Conservation (phyloP, 2,113 vertebrate genomes). For the Oplegnathus fasciatus region DNA sequence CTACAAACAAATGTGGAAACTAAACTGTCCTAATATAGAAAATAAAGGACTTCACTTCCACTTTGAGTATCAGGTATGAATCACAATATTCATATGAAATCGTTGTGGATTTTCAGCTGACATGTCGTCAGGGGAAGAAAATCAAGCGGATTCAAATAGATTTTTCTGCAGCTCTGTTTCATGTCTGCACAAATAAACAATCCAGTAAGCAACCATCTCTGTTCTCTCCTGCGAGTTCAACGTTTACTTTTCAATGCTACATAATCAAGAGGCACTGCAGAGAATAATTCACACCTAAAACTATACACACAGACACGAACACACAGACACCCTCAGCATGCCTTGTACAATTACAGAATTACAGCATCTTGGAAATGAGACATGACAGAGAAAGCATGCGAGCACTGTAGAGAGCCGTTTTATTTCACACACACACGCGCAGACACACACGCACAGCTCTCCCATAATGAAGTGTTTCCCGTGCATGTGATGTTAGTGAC, state of each 20-base stretch:
- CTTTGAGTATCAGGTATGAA: neutral
- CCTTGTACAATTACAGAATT: conserved; percentile 80
- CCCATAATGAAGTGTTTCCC: conserved; percentile 67
- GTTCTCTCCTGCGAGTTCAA: conserved; percentile 2
- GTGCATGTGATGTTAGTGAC: conserved; percentile 59
- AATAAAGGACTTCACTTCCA: neutral
- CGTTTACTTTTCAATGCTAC: conserved; percentile 6
- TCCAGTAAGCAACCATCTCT: neutral
- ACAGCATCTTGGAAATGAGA: conserved; percentile 79
- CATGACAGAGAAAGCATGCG: conserved; percentile 74
- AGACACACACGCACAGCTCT: conserved; percentile 22
- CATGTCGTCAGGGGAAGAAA: neutral
- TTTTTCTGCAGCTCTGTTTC: neutral
- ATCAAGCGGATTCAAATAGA: neutral
- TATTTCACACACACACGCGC: conserved; percentile 49
- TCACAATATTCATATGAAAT: neutral
- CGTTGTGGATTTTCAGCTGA: neutral
- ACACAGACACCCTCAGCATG: conserved; percentile 20
- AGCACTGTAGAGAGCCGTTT: conserved; percentile 52
- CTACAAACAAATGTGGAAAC: neutral
- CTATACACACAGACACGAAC: conserved; percentile 1
- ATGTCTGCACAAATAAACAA: neutral
- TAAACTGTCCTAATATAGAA: neutral
- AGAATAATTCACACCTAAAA: conserved; percentile 25
- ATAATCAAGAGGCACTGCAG: conserved; percentile 9